Conservation (phyloP, 2,888 invertebrate species). For the Drosophila robusta region DNA sequence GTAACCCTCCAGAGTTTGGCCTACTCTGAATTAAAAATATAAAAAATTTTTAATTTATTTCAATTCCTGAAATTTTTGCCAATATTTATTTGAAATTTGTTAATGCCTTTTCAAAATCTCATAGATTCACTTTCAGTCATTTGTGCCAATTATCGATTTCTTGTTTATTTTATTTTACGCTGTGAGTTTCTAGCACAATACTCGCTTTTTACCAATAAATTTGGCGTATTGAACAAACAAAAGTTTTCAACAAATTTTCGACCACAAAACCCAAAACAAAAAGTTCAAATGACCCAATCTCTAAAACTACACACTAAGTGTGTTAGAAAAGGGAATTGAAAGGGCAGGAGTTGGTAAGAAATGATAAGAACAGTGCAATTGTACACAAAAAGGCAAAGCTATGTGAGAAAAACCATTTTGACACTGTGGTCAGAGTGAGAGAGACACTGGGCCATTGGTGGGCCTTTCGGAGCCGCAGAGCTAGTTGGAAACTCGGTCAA, state of each 20-base stretch:
- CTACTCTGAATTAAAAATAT: too few species aligned
- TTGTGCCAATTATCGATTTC: slow-evolving; percentile 6
- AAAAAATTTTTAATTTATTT: too few species aligned
- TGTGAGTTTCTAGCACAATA: background rate
- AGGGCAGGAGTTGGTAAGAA: background rate
- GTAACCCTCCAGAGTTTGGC: too few species aligned
- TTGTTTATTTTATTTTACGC: slow-evolving; percentile 18
- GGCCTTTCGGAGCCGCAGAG: slow-evolving; percentile 10
- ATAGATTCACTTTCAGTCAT: background rate
- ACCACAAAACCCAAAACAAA: slow-evolving; percentile 41
- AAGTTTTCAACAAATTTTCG: slow-evolving; percentile 41
- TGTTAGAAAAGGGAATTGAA: slow-evolving; percentile 1
- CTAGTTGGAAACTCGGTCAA: slow-evolving; percentile 59
- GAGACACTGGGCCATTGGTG: slow-evolving; percentile 1
- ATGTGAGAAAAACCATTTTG: slow-evolving; percentile 59
- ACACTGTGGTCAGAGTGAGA: slow-evolving; percentile 41
- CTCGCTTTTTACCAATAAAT: background rate
- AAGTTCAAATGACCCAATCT: slow-evolving; percentile 54
- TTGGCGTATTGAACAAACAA: slow-evolving; percentile 23
- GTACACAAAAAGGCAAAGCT: slow-evolving; percentile 35
- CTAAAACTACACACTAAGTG: slow-evolving; percentile 42
- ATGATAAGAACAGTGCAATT: slow-evolving; percentile 34
- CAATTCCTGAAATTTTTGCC: background rate
- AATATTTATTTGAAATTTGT: background rate
- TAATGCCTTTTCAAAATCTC: background rate